Evolutionary conservation across 1,140 invertebrate genomes (phyloP).

Genomic region (Linepithema humile): DNA sequence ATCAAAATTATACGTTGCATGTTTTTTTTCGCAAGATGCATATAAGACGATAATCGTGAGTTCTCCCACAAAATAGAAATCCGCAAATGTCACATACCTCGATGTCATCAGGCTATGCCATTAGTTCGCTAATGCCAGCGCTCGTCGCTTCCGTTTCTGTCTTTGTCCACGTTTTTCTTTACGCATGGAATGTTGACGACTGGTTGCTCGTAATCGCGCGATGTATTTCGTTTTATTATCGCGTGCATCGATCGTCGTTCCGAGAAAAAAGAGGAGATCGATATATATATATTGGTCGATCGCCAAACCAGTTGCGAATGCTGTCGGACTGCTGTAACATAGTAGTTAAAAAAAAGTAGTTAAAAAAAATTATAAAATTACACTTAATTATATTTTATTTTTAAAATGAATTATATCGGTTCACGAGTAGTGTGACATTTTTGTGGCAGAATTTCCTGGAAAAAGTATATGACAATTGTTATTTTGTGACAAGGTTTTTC

Average conservation of each 20-base stretch:
- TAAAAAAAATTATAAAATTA: background rate
- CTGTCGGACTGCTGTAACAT: background rate
- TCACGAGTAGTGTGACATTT: too few relatives aligned
- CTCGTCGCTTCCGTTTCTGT: background rate
- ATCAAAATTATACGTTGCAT: too few relatives aligned
- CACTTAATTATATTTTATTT: background rate
- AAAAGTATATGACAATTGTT: too few relatives aligned
- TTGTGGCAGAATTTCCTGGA: too few relatives aligned
- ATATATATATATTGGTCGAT: background rate
- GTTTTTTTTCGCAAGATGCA: background rate
- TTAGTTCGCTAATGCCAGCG: background rate
- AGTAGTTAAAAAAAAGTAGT: background rate
- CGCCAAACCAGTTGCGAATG: background rate
- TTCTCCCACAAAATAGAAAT: background rate
- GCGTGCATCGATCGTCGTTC: conserved; percentile 8
- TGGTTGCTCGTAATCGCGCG: too few relatives aligned
- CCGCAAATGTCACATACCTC: background rate
- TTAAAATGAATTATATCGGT: too few relatives aligned
- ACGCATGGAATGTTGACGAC: background rate
- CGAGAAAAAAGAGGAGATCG: background rate
- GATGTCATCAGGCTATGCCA: background rate
- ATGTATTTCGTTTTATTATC: background rate
- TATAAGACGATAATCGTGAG: background rate
- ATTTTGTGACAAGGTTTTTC: too few relatives aligned
- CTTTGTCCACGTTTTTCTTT: background rate